Conservation (phyloP, 2,113 vertebrate species). For the Synodontis membranacea region DNA sequence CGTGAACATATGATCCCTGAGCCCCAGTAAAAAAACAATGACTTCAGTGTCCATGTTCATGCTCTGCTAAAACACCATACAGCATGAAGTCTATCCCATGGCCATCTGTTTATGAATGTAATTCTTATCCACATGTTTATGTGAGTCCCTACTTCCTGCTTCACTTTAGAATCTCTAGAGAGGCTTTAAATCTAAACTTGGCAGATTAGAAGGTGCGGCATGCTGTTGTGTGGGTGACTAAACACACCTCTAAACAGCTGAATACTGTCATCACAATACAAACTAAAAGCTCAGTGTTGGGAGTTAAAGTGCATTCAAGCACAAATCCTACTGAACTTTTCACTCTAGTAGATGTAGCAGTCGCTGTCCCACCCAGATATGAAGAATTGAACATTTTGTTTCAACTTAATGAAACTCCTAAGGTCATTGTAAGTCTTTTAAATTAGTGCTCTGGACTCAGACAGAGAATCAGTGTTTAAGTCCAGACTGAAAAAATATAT, state of each 20-base stretch:
- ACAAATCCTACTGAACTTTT: not conserved
- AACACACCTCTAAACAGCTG: not conserved
- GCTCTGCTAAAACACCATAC: not conserved
- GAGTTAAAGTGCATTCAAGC: not conserved
- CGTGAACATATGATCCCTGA: not conserved
- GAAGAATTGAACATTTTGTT: not conserved
- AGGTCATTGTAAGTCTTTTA: too few relatives aligned
- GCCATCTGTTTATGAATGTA: not conserved
- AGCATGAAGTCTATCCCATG: not conserved
- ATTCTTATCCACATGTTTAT: not conserved
- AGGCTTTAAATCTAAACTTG: not conserved
- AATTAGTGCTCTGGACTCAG: too few relatives aligned
- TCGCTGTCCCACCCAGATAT: not conserved
- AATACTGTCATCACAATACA: not conserved
- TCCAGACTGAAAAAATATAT: too few relatives aligned
- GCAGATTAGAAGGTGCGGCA: conserved; percentile 28
- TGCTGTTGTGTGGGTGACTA: conserved; percentile 1
- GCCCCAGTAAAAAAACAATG: not conserved
- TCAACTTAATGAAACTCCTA: not conserved
- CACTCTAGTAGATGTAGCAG: not conserved
- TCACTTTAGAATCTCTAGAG: conserved; percentile 14
- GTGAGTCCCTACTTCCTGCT: not conserved
- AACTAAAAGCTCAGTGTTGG: not conserved
- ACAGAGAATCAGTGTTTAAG: too few relatives aligned
- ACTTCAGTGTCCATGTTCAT: not conserved